Percentiles rank a stretch among this genome's conserved stretches.
phyloP scores from a whole-genome alignment of 2,888 invertebrate genomes.

The Hyalella azteca region DNA sequence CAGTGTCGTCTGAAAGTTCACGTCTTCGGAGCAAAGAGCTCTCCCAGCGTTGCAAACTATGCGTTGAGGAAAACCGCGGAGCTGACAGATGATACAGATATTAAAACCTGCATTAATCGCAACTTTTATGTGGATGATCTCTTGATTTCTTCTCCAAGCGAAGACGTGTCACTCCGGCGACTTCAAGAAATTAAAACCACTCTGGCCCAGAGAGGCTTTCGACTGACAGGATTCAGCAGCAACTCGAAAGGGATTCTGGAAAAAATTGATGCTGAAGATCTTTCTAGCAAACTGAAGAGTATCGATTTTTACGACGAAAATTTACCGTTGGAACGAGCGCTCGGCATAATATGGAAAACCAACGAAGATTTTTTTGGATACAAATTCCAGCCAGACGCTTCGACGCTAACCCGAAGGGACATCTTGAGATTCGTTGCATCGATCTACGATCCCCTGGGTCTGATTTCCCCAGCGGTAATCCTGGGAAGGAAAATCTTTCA shows the following conservation, averaged over 20 bases:
- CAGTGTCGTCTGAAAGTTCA: no score
- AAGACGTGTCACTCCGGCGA: neutral
- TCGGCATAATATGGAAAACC: no score
- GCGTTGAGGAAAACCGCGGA: constrained; percentile 2
- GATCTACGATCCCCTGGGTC: no score
- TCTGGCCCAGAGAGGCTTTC: neutral
- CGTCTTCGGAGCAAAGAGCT: constrained; percentile 1
- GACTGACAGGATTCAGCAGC: constrained; percentile 5
- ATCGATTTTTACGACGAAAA: no score
- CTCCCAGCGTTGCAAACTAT: constrained; percentile 16
- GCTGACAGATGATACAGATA: neutral
- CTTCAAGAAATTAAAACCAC: neutral
- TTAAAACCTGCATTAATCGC: neutral
- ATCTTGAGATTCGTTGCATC: no score
- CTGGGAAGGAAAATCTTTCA: no score
- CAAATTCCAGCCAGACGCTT: no score
- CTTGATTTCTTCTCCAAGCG: neutral
- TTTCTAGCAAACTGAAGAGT: neutral
- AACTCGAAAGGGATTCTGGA: neutral
- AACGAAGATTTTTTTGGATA: no score
- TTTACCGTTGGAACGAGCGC: no score
- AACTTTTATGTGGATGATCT: constrained; percentile 41
- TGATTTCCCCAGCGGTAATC: no score
- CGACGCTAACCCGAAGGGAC: no score
- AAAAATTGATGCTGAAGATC: neutral